These are phyloP conservation scores for Erebia aethiops DNA, from an alignment of 2,888 invertebrate species.

Conservation along the genomic window DNA sequence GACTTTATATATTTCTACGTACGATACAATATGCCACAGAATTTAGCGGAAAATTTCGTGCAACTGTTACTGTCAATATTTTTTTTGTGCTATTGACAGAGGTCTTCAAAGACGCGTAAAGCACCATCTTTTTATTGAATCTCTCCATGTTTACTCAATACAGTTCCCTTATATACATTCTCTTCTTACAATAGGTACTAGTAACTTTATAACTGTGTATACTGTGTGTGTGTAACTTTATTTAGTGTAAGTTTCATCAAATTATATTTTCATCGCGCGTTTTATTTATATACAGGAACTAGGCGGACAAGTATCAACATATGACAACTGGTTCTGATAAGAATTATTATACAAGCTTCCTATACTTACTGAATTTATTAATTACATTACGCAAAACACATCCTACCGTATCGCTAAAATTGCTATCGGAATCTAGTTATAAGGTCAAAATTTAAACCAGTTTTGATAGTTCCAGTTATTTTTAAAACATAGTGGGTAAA, in stretches of 20 bases:
- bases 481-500: background rate
- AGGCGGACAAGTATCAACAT: background rate
- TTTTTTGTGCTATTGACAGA: too few relatives aligned
- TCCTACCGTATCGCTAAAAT: background rate
- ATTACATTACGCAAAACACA: background rate
- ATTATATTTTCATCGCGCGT: background rate
- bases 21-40: too few relatives aligned
- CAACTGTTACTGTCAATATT: too few relatives aligned
- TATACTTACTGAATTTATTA: background rate
- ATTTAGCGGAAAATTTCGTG: too few relatives aligned
- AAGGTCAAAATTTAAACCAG: background rate
- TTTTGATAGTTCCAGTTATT: background rate
- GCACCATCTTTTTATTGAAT: too few relatives aligned
- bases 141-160: too few relatives aligned
- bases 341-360: slow-evolving; percentile 5
- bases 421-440: background rate
- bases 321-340: background rate
- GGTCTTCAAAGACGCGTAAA: too few relatives aligned
- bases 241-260: background rate
- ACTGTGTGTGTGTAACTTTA: too few relatives aligned
- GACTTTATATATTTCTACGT: too few relatives aligned
- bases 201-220: too few relatives aligned
- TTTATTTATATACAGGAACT: background rate
- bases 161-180: too few relatives aligned
- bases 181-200: too few relatives aligned